A percentile compares a stretch with the other conserved stretches of the same genome.
phyloP scores from a whole-genome alignment of 2,888 invertebrate genomes.

The Tubulanus polymorphus region DNA sequence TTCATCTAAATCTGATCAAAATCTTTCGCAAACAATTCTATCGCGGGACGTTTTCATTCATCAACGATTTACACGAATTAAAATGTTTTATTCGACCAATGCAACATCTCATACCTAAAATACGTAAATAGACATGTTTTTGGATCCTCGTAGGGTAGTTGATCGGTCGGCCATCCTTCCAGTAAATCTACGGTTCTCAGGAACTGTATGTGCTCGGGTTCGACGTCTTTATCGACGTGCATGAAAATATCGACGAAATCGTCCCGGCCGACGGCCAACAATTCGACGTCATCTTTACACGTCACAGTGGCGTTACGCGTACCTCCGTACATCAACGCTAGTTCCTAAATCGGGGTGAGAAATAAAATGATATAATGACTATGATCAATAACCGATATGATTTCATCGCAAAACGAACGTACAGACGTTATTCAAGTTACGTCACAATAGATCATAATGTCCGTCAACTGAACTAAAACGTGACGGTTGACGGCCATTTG shows the following conservation, averaged over 20 bases:
- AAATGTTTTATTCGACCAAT: too few species aligned
- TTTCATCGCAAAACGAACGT: too few species aligned
- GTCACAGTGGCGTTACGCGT: slow-evolving; percentile 48
- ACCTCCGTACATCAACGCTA: slow-evolving; percentile 48
- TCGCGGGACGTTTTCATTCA: too few species aligned
- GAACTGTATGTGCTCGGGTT: slow-evolving; percentile 48
- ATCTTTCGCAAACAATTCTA: too few species aligned
- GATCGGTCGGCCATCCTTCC: slow-evolving; percentile 43
- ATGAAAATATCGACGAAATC: slow-evolving; percentile 60
- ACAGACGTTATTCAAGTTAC: too few species aligned
- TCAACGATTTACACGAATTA: too few species aligned
- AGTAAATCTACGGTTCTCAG: slow-evolving; percentile 36
- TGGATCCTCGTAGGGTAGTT: slow-evolving; percentile 44
- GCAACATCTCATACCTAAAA: slow-evolving; percentile 48
- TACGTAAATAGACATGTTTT: slow-evolving; percentile 47
- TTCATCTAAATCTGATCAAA: too few species aligned
- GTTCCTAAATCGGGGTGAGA: slow-evolving; percentile 33
- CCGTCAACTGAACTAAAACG: too few species aligned
- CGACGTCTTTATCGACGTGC: slow-evolving; percentile 40
- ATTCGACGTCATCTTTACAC: slow-evolving; percentile 47
- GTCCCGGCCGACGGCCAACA: slow-evolving; percentile 66
- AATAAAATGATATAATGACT: too few species aligned
- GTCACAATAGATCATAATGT: too few species aligned
- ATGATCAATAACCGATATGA: too few species aligned
- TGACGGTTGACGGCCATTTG: too few species aligned